Conservation (phyloP, 2,888 invertebrate genomes). For the Eledona agricola region DNA sequence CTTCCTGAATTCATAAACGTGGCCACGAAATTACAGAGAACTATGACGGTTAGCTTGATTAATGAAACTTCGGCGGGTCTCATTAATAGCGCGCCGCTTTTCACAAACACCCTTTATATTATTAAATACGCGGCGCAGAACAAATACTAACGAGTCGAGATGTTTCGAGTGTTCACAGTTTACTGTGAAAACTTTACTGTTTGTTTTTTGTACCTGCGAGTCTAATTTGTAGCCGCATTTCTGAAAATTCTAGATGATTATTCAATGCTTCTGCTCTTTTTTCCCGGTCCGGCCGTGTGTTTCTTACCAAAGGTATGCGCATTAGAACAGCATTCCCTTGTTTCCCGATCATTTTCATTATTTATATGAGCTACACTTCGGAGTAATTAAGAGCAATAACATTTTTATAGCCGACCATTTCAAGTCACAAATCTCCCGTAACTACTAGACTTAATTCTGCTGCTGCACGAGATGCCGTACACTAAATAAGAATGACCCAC, state of each 20-base stretch:
- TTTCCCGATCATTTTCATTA: constrained; percentile 51
- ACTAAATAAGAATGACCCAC: too few species aligned
- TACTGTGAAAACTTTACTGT: constrained; percentile 32
- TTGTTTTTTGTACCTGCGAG: constrained; percentile 29
- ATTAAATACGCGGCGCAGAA: not conserved
- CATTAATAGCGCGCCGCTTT: constrained; percentile 1
- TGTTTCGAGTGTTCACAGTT: constrained; percentile 31
- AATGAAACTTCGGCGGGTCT: constrained; percentile 51
- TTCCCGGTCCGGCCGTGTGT: constrained; percentile 6
- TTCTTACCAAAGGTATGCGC: constrained; percentile 36
- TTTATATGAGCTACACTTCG: constrained; percentile 53
- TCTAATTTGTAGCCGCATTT: constrained; percentile 18
- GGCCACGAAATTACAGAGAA: constrained; percentile 56
- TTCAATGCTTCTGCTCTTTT: constrained; percentile 34
- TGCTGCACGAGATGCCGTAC: too few species aligned
- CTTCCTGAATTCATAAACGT: constrained; percentile 48
- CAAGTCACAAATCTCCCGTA: constrained; percentile 38
- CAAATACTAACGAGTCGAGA: constrained; percentile 21
- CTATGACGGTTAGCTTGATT: constrained; percentile 56
- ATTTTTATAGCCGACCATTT: constrained; percentile 55
- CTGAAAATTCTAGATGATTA: constrained; percentile 35
- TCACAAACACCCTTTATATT: constrained; percentile 7
- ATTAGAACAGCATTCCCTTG: constrained; percentile 48
- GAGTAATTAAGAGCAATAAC: constrained; percentile 57
- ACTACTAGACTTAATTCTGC: constrained; percentile 31